Conservation (phyloP, 2,888 invertebrate species). For the Agrotis segetum region DNA sequence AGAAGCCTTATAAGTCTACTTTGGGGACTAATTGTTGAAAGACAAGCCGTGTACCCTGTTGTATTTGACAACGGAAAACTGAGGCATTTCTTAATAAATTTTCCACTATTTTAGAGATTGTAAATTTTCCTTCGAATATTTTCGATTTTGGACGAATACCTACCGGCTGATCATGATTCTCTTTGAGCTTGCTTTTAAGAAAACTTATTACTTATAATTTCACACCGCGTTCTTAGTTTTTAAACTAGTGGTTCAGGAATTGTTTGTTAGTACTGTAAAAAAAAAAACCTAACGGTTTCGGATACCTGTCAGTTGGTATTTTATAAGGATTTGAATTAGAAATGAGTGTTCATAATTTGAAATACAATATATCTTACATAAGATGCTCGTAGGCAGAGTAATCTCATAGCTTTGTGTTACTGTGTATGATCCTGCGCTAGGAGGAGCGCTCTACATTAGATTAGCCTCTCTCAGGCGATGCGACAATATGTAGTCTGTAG, state of each 20-base stretch:
- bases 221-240: too few species aligned
- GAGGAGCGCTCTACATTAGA: slow-evolving; percentile 5
- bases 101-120: neutral
- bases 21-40: neutral
- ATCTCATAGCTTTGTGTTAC: slow-evolving; percentile 2
- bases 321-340: neutral
- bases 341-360: neutral
- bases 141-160: too few species aligned
- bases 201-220: too few species aligned
- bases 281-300: too few species aligned
- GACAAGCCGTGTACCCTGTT: neutral
- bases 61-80: too few species aligned
- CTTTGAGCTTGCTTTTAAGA: too few species aligned
- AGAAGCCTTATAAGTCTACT: neutral
- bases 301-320: neutral
- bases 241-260: too few species aligned
- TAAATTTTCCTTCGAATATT: too few species aligned
- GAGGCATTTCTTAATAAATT: neutral
- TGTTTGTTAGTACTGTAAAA: too few species aligned
- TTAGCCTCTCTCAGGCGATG: slow-evolving; percentile 12
- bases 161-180: too few species aligned
- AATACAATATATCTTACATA: too few species aligned
- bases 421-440: neutral
- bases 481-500: too few species aligned
- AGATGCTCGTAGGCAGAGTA: neutral